Evolutionary conservation across 2,888 invertebrate species (phyloP), one percentile per base, ranked within the genome.

Genomic region (Erebia palarica): DNA sequence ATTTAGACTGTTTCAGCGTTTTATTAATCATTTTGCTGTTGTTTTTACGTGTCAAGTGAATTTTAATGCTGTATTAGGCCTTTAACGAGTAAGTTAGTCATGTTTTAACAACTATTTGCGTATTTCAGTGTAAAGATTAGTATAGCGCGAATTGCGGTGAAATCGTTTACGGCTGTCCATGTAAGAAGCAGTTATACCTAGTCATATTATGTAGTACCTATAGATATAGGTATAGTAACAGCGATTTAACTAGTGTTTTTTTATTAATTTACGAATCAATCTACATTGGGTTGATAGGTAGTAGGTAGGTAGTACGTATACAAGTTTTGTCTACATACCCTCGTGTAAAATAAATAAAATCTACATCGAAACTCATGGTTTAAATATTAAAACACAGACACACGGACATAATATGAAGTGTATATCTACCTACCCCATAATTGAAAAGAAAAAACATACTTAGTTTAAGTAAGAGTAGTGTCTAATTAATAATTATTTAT

Each of bases 1-100:
- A 65, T 71, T 68, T 68, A 7, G 57, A 16, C 61, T 9, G 57
- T 61, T 51, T 44, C 51, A 53, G 51, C 60, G 65, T 73, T 73
- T 68, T 21, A 8, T 49, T 36, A 5, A 16, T 47, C 47, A 21
- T 13, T 21, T 49, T 63, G 14, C 4, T 49, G 2, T 18, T 47
- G 47, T 63, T 63, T 49, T 63, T 16, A 60, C 7, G 63, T 63
- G 49, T 2, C 60, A 11, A 49, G 21, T 63, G 49, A 13, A 16
- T 42, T 16, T 44, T 60, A 16, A 11, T 16, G 60, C 13, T 63
- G 49, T 49, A 18, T 16, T 44, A 16, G 44, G 42, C 16, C 16
- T 16, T 4, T 8, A 49, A 49, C 13, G 13, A 18, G 63, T 63
- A 21, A 49, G 63, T 49, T 49, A 21, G 49, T 47, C 47, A 18